Conservation (phyloP, 2,113 vertebrate species). For the Leptodactylus fuscus region DNA sequence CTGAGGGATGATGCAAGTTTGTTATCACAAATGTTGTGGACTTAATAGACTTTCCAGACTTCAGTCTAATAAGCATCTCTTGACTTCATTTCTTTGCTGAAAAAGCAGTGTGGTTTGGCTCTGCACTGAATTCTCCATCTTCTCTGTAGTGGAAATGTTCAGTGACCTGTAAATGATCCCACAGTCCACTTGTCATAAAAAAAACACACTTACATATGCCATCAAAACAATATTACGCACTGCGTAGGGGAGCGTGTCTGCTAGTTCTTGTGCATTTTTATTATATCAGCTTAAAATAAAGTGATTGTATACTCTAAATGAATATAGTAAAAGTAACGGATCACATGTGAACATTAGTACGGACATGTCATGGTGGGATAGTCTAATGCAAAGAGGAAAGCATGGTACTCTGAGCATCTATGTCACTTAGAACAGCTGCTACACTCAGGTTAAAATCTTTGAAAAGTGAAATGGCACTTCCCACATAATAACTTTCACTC, state of each 20-base stretch:
- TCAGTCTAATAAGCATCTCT: constrained; percentile 47
- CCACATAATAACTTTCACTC: no score
- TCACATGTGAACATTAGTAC: not conserved
- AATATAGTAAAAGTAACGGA: not conserved
- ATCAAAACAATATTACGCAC: constrained; percentile 45
- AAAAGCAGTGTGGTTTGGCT: constrained; percentile 57
- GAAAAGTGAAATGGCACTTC: no score
- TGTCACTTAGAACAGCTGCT: not conserved
- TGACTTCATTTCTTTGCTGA: constrained; percentile 49
- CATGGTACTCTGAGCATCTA: no score
- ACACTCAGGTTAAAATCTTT: not conserved
- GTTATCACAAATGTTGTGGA: constrained; percentile 55
- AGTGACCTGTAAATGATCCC: constrained; percentile 58
- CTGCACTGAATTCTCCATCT: constrained; percentile 29
- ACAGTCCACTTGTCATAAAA: constrained; percentile 56
- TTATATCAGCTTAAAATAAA: constrained; percentile 28
- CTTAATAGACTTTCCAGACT: constrained; percentile 60
- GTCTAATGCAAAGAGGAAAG: not conserved
- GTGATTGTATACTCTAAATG: constrained; percentile 6
- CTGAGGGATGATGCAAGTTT: constrained; percentile 42
- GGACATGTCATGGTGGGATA: not conserved
- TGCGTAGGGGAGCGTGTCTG: constrained; percentile 20
- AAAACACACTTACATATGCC: constrained; percentile 49
- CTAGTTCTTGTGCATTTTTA: not conserved
- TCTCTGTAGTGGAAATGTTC: constrained; percentile 54